phyloP scores from a whole-genome alignment of 2,888 invertebrate species.

The Ophioninae sp. region DNA sequence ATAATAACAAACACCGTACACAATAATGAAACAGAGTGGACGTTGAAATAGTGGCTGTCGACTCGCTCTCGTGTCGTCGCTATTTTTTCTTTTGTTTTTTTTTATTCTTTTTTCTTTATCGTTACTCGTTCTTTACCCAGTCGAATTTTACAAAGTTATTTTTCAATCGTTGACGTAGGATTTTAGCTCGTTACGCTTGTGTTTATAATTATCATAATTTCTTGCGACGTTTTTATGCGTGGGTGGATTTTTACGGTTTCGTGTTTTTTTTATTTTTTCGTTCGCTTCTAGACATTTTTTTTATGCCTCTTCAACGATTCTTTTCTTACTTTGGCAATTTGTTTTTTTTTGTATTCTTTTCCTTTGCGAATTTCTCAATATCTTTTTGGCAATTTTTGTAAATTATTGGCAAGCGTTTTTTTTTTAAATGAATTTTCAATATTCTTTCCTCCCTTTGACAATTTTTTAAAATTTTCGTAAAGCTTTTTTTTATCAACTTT shows the following conservation, averaged over 20 bases:
- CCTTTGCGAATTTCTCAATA: neutral
- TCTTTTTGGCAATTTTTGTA: neutral
- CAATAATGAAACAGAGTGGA: constrained; percentile 69
- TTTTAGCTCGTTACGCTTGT: neutral
- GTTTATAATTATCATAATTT: neutral
- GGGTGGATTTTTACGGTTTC: too few species aligned
- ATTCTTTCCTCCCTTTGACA: too few species aligned
- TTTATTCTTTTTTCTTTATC: neutral
- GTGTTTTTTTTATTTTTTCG: too few species aligned
- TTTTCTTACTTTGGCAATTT: too few species aligned
- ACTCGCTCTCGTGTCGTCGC: constrained; percentile 38
- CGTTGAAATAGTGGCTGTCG: constrained; percentile 45
- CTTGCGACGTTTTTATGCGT: neutral
- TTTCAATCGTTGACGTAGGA: neutral
- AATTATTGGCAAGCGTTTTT: neutral
- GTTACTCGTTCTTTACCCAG: neutral
- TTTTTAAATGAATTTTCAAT: neutral
- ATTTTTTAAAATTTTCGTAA: too few species aligned
- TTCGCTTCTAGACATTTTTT: too few species aligned
- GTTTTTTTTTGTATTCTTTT: too few species aligned
- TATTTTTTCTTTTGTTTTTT: neutral
- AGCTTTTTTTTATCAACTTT: too few species aligned
- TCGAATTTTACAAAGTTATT: too few species aligned
- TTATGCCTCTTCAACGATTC: too few species aligned
- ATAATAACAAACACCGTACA: constrained; percentile 72